Evolutionary conservation across 2,797 vertebrate species (phyloP).

Genomic region (Halcyon chelicuti): DNA sequence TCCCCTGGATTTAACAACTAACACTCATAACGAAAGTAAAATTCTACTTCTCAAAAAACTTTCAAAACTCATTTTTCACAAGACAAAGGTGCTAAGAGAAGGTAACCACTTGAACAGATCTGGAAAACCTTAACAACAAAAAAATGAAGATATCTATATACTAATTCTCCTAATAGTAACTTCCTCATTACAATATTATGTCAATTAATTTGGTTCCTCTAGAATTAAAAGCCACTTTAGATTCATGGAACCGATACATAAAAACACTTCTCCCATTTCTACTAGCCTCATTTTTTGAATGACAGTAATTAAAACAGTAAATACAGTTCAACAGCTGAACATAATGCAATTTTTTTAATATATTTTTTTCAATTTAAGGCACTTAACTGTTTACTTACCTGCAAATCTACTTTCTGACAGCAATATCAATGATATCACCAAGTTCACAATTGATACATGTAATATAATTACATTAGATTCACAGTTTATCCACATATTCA

Average conservation of each 20-base stretch:
- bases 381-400: conserved; percentile 41
- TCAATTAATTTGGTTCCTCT: neutral
- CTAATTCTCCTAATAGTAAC: neutral
- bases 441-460: neutral
- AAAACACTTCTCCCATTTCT: neutral
- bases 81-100: neutral
- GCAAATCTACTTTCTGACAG: neutral
- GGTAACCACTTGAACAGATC: neutral
- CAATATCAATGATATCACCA: neutral
- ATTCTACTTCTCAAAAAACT: neutral
- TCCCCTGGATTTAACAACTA: neutral
- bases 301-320: neutral
- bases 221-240: neutral
- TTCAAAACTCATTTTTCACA: neutral
- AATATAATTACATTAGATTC: neutral
- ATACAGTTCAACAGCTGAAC: neutral
- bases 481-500: neutral
- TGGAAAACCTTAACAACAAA: neutral
- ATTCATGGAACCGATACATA: neutral
- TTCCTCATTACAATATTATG: neutral
- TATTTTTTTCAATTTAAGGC: neutral
- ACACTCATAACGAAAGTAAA: neutral
- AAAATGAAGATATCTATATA: neutral
- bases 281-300: neutral
- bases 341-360: neutral